A percentile compares a stretch with the other conserved stretches of the same genome.
Evolutionary conservation across 2,113 vertebrate species (phyloP).

Genomic region (Dromas ardeola): DNA sequence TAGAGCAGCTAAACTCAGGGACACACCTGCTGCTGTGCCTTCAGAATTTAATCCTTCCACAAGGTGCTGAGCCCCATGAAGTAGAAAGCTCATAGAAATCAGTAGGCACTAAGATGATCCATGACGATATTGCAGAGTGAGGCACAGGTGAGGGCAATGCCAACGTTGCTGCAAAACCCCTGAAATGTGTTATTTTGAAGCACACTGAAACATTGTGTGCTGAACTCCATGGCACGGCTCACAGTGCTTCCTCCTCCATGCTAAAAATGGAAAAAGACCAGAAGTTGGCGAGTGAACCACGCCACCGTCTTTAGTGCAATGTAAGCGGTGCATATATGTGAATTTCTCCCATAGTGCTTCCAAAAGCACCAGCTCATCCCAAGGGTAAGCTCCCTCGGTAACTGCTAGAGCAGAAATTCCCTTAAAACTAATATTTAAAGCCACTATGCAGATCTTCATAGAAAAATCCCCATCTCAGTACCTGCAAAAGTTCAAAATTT

Average conservation of each 20-base stretch:
- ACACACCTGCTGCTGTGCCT: neutral
- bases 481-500: neutral
- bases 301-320: neutral
- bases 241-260: neutral
- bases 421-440: neutral
- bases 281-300: neutral
- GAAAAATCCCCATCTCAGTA: neutral
- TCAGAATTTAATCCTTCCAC: neutral
- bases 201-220: neutral
- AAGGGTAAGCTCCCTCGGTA: neutral
- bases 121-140: neutral
- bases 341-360: neutral
- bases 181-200: neutral
- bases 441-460: neutral
- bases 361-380: neutral
- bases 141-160: neutral
- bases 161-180: neutral
- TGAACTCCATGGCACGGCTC: neutral
- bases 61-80: neutral
- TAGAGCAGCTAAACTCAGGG: constrained; percentile 17
- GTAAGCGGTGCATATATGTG: neutral
- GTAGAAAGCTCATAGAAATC: neutral
- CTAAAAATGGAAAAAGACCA: neutral
- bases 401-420: neutral
- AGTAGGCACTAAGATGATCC: neutral